These are phyloP conservation scores for Egretta garzetta DNA, from an alignment of 2,113 vertebrate species.

Conservation along the genomic window DNA sequence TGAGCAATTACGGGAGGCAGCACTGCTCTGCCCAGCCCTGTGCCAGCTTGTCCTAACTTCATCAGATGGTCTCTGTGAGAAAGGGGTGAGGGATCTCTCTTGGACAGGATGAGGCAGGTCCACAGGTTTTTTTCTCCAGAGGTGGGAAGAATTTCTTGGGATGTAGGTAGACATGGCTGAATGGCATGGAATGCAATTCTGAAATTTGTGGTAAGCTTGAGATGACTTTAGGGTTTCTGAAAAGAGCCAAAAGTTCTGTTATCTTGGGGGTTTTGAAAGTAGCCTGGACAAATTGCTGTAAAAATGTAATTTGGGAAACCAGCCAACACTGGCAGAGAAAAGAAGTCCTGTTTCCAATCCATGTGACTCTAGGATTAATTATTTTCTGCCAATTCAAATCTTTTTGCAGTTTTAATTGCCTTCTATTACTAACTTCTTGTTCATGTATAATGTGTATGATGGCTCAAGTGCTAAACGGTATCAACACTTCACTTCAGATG, in stretches of 20 bases:
- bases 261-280: not conserved
- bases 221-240: not conserved
- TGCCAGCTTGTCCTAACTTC: not conserved
- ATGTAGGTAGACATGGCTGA: not conserved
- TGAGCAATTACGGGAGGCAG: not conserved
- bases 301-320: slow-evolving; percentile 16
- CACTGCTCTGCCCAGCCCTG: not conserved
- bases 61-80: not conserved
- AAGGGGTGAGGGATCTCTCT: not conserved
- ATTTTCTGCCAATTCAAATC: not conserved
- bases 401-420: slow-evolving; percentile 54
- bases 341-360: not conserved
- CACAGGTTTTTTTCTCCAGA: not conserved
- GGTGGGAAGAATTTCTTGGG: not conserved
- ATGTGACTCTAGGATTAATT: slow-evolving; percentile 42
- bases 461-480: not conserved
- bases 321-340: slow-evolving; percentile 13
- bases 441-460: not conserved
- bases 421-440: slow-evolving; percentile 11
- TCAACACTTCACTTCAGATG: slow-evolving; percentile 13
- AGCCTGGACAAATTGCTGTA: not conserved
- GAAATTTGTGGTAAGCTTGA: not conserved
- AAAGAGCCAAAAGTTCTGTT: not conserved
- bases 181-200: not conserved
- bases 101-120: not conserved